These are phyloP conservation scores for Falcaria lacertinaria DNA, from an alignment of 2,888 invertebrate species.

Conservation along the genomic window DNA sequence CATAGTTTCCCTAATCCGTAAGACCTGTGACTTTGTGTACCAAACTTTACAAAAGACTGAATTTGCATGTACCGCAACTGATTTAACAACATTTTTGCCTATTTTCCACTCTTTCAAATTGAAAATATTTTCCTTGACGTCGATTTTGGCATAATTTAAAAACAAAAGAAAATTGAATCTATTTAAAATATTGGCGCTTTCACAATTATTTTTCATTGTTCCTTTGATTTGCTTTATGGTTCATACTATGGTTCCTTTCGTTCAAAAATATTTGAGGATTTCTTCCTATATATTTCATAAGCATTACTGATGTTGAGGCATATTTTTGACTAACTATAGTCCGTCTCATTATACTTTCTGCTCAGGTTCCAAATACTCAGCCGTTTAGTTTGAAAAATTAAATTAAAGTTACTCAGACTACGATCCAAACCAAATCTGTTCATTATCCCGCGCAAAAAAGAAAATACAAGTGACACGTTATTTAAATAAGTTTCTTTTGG, in stretches of 20 bases:
- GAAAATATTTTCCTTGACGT: conserved; percentile 13
- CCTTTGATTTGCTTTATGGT: background rate
- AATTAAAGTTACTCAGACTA: too few relatives aligned
- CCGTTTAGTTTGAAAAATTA: too few relatives aligned
- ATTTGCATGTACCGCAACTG: conserved; percentile 30
- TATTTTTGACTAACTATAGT: too few relatives aligned
- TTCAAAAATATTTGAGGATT: too few relatives aligned
- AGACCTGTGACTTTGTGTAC: conserved; percentile 23
- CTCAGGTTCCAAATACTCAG: too few relatives aligned
- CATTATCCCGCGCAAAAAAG: too few relatives aligned
- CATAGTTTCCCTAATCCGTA: conserved; percentile 21
- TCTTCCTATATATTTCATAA: too few relatives aligned
- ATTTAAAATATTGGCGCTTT: conserved; percentile 2
- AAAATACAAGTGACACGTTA: too few relatives aligned
- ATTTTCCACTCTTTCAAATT: conserved; percentile 7
- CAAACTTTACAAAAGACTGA: conserved; percentile 22
- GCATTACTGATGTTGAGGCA: too few relatives aligned
- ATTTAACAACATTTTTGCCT: conserved; percentile 40
- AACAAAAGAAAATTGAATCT: conserved; percentile 11
- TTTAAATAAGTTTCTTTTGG: too few relatives aligned
- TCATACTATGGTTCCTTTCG: background rate
- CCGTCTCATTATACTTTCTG: too few relatives aligned
- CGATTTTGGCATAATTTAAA: background rate
- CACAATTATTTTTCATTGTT: background rate
- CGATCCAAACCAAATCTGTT: too few relatives aligned